These are phyloP conservation scores for Macrosteles quadrilineatus DNA, from an alignment of 1,140 invertebrate genomes.

Conservation along the genomic window DNA sequence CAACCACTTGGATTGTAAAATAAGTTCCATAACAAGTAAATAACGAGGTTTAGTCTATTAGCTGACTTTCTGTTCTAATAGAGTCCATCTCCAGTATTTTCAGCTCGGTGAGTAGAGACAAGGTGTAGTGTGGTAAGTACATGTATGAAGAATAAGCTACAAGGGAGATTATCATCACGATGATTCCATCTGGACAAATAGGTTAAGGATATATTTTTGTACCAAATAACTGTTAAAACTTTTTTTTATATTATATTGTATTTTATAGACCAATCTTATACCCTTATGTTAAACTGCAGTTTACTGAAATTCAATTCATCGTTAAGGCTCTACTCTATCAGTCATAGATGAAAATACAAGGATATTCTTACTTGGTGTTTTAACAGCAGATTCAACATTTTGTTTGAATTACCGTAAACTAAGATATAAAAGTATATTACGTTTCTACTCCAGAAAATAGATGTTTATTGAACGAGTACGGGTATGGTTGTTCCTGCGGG, in stretches of 20 bases:
- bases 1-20: no score
- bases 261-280: background rate
- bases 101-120: conserved; percentile 20
- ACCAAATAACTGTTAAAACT: background rate
- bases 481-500: no score
- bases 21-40: no score
- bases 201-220: conserved; percentile 8
- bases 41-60: background rate
- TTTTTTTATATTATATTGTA: background rate
- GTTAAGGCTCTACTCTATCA: background rate
- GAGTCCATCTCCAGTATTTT: conserved; percentile 12
- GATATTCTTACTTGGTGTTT: no score
- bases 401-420: no score
- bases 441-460: no score
- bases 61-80: conserved; percentile 3
- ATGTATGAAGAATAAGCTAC: conserved; percentile 32
- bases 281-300: background rate
- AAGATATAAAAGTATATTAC: no score
- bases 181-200: conserved; percentile 25
- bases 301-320: background rate
- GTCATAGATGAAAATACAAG: no score
- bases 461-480: no score
- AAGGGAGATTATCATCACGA: conserved; percentile 19
- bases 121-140: conserved; percentile 30
- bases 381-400: no score